Percentiles rank a stretch among this genome's conserved stretches.
Conservation (phyloP, 2,797 vertebrate species). For the Crocidura indochinensis region DNA sequence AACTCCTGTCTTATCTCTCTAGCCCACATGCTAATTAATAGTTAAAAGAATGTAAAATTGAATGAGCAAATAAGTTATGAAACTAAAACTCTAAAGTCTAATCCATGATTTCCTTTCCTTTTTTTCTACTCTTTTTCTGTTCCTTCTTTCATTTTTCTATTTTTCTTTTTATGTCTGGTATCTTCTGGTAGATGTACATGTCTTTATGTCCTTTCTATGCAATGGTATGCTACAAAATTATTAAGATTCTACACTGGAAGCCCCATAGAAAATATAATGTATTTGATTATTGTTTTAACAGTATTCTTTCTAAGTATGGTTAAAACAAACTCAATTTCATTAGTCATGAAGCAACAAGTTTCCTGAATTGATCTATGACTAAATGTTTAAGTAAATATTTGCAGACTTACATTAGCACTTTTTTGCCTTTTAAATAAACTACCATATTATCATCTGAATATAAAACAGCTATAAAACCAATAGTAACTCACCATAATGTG, state of each 20-base stretch:
- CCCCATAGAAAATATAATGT: slow-evolving; percentile 51
- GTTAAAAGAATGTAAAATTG: too few species aligned
- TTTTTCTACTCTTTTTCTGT: neutral
- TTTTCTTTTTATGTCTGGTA: neutral
- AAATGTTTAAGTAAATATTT: slow-evolving; percentile 72
- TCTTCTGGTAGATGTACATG: slow-evolving; percentile 1
- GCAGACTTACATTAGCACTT: slow-evolving; percentile 56
- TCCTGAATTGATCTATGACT: slow-evolving; percentile 58
- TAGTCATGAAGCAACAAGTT: slow-evolving; percentile 73
- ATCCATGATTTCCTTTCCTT: neutral
- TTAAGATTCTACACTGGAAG: slow-evolving; percentile 6
- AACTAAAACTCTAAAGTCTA: neutral
- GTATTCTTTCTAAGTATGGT: slow-evolving; percentile 50
- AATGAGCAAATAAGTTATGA: neutral
- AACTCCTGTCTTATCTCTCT: too few species aligned
- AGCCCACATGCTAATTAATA: too few species aligned
- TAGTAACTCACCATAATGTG: slow-evolving; percentile 74
- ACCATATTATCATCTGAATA: slow-evolving; percentile 66
- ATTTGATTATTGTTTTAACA: slow-evolving; percentile 63
- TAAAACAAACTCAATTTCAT: slow-evolving; percentile 54
- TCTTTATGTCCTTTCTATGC: slow-evolving; percentile 58
- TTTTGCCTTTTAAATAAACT: slow-evolving; percentile 72
- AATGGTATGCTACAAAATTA: slow-evolving; percentile 59
- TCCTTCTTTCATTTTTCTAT: slow-evolving; percentile 5
- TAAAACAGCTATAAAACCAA: slow-evolving; percentile 49